Evolutionary conservation across 92 coral and sea anemone species (phyloP), one percentile per base, ranked within the genome.

Genomic region (Nematostella vectensis): DNA sequence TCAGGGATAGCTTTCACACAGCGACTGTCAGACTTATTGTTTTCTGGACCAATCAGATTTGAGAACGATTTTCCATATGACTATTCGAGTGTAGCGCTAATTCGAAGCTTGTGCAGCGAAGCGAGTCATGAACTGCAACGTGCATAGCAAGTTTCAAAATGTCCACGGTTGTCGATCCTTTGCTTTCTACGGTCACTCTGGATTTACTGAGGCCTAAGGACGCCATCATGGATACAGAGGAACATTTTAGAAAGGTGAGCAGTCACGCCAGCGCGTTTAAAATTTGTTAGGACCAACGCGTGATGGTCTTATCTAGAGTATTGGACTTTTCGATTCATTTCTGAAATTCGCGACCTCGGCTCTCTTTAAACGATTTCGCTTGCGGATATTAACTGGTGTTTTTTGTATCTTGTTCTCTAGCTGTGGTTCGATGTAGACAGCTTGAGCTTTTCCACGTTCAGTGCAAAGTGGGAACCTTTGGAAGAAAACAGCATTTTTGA

Each of bases 131-230:
- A 48, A 42, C 59, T 49, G 71, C 59, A 79, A 49, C 69, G 87
- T 68, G 87, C 87, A 61, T 50, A 40, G 55, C 62, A 30, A 17
- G 49, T 63, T 48, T 33, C 54, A 50, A 70, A 47, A 85, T 78
- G 96, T 78, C 91, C 23, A 65, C 83, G 54, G 96, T 83, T 28
- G 95, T 93, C 42, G 99, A 93, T 44, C 99, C 99, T 0, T 72
- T 93, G 63, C 96, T 93, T 29, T 93, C 99, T 29, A 93, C 99
- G 29, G 99, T 87, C 10, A 93, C 96, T 57, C 65, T 86, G 47
- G 89, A 93, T 72, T 67, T 93, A 52, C 55, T 82, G 72, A 76
- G 87, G 50, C 96, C 96, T 11, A 93, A 78, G 65, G 96, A 82
- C 54, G 65, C 96, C 0, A 63, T 74, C 0, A 87, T 74, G 73